A percentile compares a stretch with the other conserved stretches of the same genome.
Evolutionary conservation across 2,888 invertebrate species (phyloP).

Genomic region (Ptilodon capucinus): DNA sequence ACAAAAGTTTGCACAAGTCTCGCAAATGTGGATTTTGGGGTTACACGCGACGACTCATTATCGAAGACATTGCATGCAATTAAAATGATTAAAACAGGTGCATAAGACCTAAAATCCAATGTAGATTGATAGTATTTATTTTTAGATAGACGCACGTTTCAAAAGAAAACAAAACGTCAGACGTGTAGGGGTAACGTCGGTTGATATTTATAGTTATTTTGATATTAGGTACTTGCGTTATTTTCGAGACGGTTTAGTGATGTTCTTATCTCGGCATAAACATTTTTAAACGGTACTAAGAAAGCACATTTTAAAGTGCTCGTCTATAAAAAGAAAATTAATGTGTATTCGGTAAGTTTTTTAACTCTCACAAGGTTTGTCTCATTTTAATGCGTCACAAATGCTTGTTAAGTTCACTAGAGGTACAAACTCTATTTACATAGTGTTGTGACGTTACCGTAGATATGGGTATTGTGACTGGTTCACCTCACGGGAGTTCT

Average conservation of each 20-base stretch:
- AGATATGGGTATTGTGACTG: too few relatives aligned
- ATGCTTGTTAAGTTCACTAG: constrained; percentile 6
- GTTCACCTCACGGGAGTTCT: too few relatives aligned
- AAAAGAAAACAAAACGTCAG: constrained; percentile 28
- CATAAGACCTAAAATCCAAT: constrained; percentile 7
- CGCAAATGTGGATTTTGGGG: constrained; percentile 28
- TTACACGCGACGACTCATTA: constrained; percentile 4
- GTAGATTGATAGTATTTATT: constrained; percentile 28
- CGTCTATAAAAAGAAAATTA: constrained; percentile 4
- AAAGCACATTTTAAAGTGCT: constrained; percentile 11
- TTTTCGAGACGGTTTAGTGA: constrained; percentile 22
- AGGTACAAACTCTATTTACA: too few relatives aligned
- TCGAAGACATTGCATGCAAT: constrained; percentile 4
- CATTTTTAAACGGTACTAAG: constrained; percentile 15
- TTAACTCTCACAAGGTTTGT: background rate
- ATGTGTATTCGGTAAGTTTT: constrained; percentile 1
- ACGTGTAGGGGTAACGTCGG: constrained; percentile 25
- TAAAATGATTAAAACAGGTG: background rate
- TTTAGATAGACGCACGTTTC: constrained; percentile 25
- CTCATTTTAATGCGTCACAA: background rate
- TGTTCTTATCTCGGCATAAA: constrained; percentile 18
- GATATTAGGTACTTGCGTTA: constrained; percentile 13
- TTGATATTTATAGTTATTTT: constrained; percentile 4
- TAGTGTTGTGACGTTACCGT: too few relatives aligned
- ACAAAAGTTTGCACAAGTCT: constrained; percentile 20